Conservation (phyloP, 30 jellyfish, hydroid and myxozoan genomes). For the Nemopilema nomurai region DNA sequence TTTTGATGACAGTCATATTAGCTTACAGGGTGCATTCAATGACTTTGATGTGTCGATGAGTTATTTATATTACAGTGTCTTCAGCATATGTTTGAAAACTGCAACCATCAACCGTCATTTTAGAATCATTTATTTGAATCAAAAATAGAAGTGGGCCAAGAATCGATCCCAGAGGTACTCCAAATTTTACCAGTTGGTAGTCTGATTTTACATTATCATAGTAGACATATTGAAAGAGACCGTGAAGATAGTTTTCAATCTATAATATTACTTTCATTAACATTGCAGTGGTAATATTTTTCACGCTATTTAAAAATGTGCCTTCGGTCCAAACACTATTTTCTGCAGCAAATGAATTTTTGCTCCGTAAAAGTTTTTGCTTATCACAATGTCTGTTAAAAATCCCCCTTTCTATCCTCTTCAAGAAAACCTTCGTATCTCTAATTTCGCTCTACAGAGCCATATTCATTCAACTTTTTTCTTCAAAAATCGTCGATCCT, state of each 20-base stretch:
- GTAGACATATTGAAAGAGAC: slow-evolving; percentile 51
- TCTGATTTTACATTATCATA: slow-evolving; percentile 47
- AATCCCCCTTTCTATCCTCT: too few species aligned
- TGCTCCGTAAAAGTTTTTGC: too few species aligned
- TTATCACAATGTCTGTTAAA: too few species aligned
- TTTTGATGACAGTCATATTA: slow-evolving; percentile 23
- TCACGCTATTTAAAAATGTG: too few species aligned
- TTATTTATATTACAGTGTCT: slow-evolving; percentile 46
- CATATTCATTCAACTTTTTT: too few species aligned
- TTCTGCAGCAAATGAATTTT: too few species aligned
- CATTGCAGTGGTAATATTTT: too few species aligned
- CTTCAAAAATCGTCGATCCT: too few species aligned
- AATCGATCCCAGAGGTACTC: slow-evolving; percentile 80
- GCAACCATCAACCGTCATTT: slow-evolving; percentile 33
- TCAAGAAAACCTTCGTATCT: too few species aligned
- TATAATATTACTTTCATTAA: too few species aligned
- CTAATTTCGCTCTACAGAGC: too few species aligned
- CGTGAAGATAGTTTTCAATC: slow-evolving; percentile 55
- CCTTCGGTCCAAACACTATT: too few species aligned
- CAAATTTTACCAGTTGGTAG: slow-evolving; percentile 48
- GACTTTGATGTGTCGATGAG: slow-evolving; percentile 38
- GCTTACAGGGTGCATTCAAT: slow-evolving; percentile 45
- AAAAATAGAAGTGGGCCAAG: slow-evolving; percentile 70
- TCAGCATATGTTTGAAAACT: slow-evolving; percentile 61
- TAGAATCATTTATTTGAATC: slow-evolving; percentile 59